Percentiles rank a stretch among this genome's conserved stretches.
These are phyloP conservation scores for Progne subis DNA, from an alignment of 2,113 vertebrate species.

Conservation along the genomic window DNA sequence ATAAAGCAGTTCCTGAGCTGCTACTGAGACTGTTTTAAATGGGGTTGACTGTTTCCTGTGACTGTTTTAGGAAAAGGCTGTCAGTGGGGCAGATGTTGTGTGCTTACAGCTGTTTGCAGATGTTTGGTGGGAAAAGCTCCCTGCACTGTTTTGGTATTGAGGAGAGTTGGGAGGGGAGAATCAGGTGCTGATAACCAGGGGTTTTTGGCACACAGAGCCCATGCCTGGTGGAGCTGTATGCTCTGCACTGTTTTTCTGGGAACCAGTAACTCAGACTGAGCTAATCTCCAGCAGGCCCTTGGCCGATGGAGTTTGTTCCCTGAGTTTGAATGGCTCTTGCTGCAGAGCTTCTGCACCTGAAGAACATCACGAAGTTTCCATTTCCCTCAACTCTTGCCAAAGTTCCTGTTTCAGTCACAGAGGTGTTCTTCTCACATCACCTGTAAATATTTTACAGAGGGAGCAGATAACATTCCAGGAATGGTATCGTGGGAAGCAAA, in stretches of 20 bases:
- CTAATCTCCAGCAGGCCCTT: neutral
- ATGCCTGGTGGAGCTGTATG: neutral
- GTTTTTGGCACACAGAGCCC: neutral
- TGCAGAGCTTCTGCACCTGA: neutral
- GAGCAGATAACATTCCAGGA: slow-evolving; percentile 93
- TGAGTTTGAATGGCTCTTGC: neutral
- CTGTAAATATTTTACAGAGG: slow-evolving; percentile 75
- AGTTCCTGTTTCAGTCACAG: neutral
- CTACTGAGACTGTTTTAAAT: neutral
- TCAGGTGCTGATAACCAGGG: neutral
- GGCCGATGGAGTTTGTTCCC: neutral
- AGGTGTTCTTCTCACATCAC: neutral
- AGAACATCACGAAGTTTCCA: neutral
- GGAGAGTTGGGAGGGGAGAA: neutral
- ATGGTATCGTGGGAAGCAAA: slow-evolving; percentile 80
- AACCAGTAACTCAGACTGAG: neutral
- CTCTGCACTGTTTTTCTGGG: neutral
- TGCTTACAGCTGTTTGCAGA: neutral
- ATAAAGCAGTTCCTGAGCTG: neutral
- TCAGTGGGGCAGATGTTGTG: neutral
- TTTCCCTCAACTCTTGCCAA: neutral
- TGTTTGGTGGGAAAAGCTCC: neutral
- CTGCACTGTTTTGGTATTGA: neutral
- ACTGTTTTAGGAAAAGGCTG: neutral
- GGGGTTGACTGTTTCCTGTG: neutral